phyloP scores from a whole-genome alignment of 2,888 invertebrate genomes.

The Loripinus fragilis region DNA sequence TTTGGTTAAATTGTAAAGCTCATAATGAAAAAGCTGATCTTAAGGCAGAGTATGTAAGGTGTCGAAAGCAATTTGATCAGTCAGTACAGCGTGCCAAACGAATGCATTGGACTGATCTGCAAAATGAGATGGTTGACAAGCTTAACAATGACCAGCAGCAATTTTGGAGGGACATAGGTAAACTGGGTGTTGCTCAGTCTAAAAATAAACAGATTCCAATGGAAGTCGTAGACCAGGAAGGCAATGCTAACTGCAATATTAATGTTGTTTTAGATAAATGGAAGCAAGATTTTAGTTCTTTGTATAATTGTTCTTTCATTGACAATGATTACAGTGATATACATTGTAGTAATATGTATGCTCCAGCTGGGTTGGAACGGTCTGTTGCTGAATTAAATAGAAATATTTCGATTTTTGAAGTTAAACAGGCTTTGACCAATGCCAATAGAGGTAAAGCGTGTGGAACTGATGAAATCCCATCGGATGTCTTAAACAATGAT shows the following conservation, averaged over 20 bases:
- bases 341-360: too few species aligned
- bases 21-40: neutral
- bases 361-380: too few species aligned
- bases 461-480: too few species aligned
- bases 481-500: too few species aligned
- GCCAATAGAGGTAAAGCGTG: too few species aligned
- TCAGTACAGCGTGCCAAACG: conserved; percentile 22
- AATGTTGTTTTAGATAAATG: conserved; percentile 15
- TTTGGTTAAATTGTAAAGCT: too few species aligned
- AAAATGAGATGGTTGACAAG: neutral
- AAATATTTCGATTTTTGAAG: too few species aligned
- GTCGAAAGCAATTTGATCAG: neutral
- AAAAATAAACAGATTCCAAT: conserved; percentile 9
- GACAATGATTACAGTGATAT: too few species aligned
- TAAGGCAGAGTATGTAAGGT: neutral
- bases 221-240: conserved; percentile 21
- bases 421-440: too few species aligned
- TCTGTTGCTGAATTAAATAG: too few species aligned
- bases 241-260: neutral
- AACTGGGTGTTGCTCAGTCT: too few species aligned
- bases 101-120: neutral
- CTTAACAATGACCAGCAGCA: neutral
- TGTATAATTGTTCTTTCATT: conserved; percentile 11
- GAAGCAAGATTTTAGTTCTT: conserved; percentile 13
- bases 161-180: conserved; percentile 35